A percentile compares a stretch with the other conserved stretches of the same genome.
phyloP scores from a whole-genome alignment of 2,888 invertebrate species.

The Noctua janthe region DNA sequence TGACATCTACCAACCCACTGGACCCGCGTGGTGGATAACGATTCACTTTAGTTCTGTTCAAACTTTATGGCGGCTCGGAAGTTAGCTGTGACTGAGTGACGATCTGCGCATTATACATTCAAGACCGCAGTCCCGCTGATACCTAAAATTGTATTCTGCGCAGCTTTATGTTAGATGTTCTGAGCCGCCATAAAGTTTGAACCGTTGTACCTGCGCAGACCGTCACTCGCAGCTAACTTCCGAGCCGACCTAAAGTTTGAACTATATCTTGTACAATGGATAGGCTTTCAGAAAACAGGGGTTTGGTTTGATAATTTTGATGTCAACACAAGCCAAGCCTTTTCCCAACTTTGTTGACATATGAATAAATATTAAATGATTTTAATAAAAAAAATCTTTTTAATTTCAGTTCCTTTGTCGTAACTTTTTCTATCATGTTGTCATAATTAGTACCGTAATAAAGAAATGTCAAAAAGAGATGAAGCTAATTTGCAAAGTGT shows the following conservation, averaged over 20 bases:
- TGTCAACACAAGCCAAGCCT: background rate
- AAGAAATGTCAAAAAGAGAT: background rate
- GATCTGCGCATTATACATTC: background rate
- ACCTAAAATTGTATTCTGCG: background rate
- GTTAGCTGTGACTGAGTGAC: background rate
- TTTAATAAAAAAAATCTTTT: conserved; percentile 15
- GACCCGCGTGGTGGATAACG: background rate
- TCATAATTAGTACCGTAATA: background rate
- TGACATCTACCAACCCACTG: background rate
- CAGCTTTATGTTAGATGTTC: background rate
- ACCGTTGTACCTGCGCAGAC: background rate
- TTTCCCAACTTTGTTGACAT: conserved; percentile 12
- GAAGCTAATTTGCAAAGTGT: background rate
- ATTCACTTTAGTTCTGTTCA: background rate
- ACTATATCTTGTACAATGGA: background rate
- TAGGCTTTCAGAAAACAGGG: conserved; percentile 6
- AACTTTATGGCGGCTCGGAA: background rate
- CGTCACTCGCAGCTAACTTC: background rate
- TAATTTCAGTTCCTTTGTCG: background rate
- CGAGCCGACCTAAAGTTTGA: background rate
- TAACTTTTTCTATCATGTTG: background rate
- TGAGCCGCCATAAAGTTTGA: background rate
- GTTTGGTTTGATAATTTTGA: background rate
- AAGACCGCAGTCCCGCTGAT: background rate
- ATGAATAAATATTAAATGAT: conserved; percentile 49